Percentiles rank a stretch among this genome's conserved stretches.
These are phyloP conservation scores for Leptinotarsa lineolata DNA, from an alignment of 1,140 invertebrate species.

Conservation along the genomic window DNA sequence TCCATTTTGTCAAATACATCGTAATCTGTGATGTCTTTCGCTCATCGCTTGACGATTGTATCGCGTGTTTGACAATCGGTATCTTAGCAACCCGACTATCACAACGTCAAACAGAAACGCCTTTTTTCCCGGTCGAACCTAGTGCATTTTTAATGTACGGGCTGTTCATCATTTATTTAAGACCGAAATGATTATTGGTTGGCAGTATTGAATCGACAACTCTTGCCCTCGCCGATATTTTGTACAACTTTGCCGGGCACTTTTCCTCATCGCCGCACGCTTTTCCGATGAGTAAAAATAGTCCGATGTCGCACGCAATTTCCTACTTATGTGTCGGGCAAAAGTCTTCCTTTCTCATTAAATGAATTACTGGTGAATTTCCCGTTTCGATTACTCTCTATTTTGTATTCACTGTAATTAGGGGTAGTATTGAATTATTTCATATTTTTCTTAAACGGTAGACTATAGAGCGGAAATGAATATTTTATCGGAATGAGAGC, in stretches of 20 bases:
- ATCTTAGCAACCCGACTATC: slow-evolving; percentile 47
- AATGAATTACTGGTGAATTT: slow-evolving; percentile 3
- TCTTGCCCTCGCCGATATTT: slow-evolving; percentile 29
- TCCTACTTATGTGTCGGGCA: slow-evolving; percentile 31
- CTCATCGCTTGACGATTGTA: slow-evolving; percentile 47
- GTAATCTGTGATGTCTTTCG: slow-evolving; percentile 41
- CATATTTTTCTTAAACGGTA: neutral
- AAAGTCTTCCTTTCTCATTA: neutral
- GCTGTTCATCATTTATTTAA: slow-evolving; percentile 49
- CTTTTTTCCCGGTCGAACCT: slow-evolving; percentile 31
- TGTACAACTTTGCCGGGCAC: slow-evolving; percentile 23
- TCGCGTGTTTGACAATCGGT: slow-evolving; percentile 44
- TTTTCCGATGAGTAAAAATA: slow-evolving; percentile 15
- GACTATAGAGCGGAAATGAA: neutral
- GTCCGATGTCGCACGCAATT: slow-evolving; percentile 38
- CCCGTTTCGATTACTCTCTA: neutral
- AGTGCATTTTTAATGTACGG: slow-evolving; percentile 47
- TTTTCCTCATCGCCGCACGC: slow-evolving; percentile 1
- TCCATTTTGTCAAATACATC: slow-evolving; percentile 23
- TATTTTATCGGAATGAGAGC: neutral
- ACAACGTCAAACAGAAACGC: slow-evolving; percentile 44
- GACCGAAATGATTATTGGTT: slow-evolving; percentile 48
- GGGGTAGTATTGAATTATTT: neutral
- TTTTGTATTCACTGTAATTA: neutral
- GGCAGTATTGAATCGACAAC: slow-evolving; percentile 37